phyloP scores from a whole-genome alignment of 2,113 vertebrate genomes.

The Tragelaphus imberbis region DNA sequence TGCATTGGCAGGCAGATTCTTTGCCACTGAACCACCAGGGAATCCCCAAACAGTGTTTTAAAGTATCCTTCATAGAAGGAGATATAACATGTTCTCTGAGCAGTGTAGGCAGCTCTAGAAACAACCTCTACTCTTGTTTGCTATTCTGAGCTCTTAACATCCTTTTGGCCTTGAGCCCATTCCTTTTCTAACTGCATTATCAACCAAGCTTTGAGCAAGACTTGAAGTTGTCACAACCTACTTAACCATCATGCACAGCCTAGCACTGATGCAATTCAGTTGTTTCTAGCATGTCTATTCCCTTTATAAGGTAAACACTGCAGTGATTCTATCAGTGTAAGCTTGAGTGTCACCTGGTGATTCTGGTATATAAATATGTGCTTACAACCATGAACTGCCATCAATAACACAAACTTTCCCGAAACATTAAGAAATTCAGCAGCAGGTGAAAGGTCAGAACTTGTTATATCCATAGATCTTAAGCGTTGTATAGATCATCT shows the following conservation, averaged over 20 bases:
- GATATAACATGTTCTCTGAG: neutral
- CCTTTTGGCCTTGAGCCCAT: neutral
- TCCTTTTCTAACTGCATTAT: neutral
- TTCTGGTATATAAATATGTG: neutral
- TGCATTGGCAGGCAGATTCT: neutral
- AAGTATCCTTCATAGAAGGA: neutral
- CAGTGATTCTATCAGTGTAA: neutral
- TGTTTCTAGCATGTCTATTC: neutral
- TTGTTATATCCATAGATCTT: neutral
- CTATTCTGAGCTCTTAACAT: neutral
- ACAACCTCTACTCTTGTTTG: neutral
- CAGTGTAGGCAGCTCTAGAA: neutral
- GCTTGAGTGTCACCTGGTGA: neutral
- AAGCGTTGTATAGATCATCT: neutral
- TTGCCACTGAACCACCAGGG: neutral
- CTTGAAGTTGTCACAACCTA: neutral
- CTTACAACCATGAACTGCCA: neutral
- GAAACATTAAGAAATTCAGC: neutral
- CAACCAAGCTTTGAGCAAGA: neutral
- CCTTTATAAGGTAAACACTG: neutral
- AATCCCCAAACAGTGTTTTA: neutral
- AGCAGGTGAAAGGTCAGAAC: neutral
- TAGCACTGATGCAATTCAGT: neutral
- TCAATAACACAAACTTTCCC: neutral
- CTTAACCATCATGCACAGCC: neutral